Base-by-base conservation (phyloP, 2,113 vertebrate genomes). In the Rhinopomastus cyanomelas region DNA sequence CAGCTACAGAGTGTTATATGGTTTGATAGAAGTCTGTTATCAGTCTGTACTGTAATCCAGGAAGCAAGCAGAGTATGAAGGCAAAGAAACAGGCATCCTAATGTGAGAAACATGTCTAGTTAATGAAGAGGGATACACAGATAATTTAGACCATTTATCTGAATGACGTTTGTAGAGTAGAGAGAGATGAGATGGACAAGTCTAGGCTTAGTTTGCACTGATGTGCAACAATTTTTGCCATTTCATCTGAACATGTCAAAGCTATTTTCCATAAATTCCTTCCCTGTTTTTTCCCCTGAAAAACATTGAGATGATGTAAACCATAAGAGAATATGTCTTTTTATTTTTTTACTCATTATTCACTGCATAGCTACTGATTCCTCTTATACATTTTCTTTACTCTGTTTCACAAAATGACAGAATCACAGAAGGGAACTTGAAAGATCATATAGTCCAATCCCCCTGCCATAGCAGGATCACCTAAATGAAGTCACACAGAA, bases 31-130 rank as follows among this genome's bases (percentile, higher is more conserved):
- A 78, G 19, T 76, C 73, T 92, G 73, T 87, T 92, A 81, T 84
- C 62, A 89, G 71, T 78, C 84, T 93, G 76, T 92, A 85, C 95
- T 81, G 61, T 85, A 95, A 96, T 88, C 62, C 60, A 90, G 69
- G 64, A 79, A 88, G 76, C 12, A 53, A 87, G 44, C 87, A 77
- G 32, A 26, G 10, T 48, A 85, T 34, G 30, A 80, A 94, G n/a
- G 56, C 82, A 93, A 94, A 92, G 44, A 76, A 96, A 87, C 48
- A 89, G 29, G 22, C 36, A 78, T 60, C 46, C 71, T 82, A 25
- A 53, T 37, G 23, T 72, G 66, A 93, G 72, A 66, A 95, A 52
- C n/a, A 25, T n/a, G 20, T 61, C 84, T 95, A 65, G 91, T 89
- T 96, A 90, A 84, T 68, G 65, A 95, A 89, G 30, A 85, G 37